Percentiles rank a stretch among this genome's conserved stretches.
Evolutionary conservation across 1,140 invertebrate species (phyloP).

Genomic region (Camponotus vicinus): DNA sequence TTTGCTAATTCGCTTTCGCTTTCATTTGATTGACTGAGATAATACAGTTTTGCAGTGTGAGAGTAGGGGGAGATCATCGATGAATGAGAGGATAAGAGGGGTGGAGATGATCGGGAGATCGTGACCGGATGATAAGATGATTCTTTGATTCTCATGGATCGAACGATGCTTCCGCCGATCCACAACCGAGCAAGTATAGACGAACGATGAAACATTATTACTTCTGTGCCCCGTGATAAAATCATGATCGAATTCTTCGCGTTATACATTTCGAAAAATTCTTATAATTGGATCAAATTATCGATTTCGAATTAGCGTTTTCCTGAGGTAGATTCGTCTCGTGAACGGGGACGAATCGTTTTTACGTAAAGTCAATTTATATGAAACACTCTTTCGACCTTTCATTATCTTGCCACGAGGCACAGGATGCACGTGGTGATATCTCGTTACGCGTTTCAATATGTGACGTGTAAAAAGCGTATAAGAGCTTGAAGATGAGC

Average conservation of each 20-base stretch:
- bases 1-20: conserved; percentile 25
- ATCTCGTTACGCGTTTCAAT: conserved; percentile 38
- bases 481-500: conserved; percentile 37
- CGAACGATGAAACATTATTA: conserved; percentile 25
- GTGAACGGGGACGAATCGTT: no score
- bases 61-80: neutral
- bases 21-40: conserved; percentile 31
- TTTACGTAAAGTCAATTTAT: neutral
- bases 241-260: neutral
- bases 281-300: neutral
- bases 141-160: conserved; percentile 19
- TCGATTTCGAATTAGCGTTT: neutral
- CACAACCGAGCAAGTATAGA: conserved; percentile 16
- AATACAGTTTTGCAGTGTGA: conserved; percentile 31
- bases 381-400: neutral
- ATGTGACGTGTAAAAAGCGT: conserved; percentile 15
- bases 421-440: conserved; percentile 16
- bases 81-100: conserved; percentile 28
- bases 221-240: conserved; percentile 27
- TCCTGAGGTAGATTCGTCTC: no score
- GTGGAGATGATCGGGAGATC: neutral
- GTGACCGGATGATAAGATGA: conserved; percentile 38
- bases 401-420: conserved; percentile 27
- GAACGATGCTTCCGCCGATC: neutral
- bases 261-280: neutral